These are phyloP conservation scores for Gila robusta DNA, from an alignment of 2,797 vertebrate genomes.

Conservation along the genomic window DNA sequence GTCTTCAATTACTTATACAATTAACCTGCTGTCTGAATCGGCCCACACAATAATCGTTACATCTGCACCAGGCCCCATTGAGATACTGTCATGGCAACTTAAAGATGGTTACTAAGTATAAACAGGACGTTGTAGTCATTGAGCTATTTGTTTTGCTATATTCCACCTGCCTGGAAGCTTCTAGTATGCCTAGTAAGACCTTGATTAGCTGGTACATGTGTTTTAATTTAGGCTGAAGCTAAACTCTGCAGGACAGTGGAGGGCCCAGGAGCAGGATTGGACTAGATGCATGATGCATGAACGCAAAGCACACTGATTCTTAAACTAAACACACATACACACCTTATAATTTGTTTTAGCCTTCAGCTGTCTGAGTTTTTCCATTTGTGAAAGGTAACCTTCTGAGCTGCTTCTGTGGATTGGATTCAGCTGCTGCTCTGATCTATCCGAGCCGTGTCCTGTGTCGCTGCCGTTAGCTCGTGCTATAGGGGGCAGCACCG, in stretches of 20 bases:
- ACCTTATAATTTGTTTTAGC: constrained; percentile 78
- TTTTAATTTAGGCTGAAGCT: too few species aligned
- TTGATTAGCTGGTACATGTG: too few species aligned
- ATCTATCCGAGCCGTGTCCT: constrained; percentile 46
- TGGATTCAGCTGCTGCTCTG: constrained; percentile 47
- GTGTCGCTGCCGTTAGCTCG: constrained; percentile 58
- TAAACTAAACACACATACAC: constrained; percentile 34
- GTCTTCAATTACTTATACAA: constrained; percentile 79
- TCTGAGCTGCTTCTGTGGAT: constrained; percentile 77
- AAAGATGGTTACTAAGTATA: constrained; percentile 13
- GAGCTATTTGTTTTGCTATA: background rate
- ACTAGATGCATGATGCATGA: background rate
- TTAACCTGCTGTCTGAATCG: constrained; percentile 77
- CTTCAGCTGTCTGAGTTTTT: constrained; percentile 75
- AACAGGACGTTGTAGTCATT: background rate
- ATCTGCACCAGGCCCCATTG: constrained; percentile 71
- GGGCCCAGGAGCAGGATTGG: background rate
- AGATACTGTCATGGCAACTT: constrained; percentile 48
- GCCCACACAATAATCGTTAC: constrained; percentile 63
- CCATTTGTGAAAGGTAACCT: constrained; percentile 77
- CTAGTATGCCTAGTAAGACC: too few species aligned
- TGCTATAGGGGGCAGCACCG: constrained; percentile 78
- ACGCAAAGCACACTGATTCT: background rate
- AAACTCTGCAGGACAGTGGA: too few species aligned
- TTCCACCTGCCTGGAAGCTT: too few species aligned